Conservation (phyloP, 1,140 invertebrate genomes). For the Cyphomyrmex costatus region DNA sequence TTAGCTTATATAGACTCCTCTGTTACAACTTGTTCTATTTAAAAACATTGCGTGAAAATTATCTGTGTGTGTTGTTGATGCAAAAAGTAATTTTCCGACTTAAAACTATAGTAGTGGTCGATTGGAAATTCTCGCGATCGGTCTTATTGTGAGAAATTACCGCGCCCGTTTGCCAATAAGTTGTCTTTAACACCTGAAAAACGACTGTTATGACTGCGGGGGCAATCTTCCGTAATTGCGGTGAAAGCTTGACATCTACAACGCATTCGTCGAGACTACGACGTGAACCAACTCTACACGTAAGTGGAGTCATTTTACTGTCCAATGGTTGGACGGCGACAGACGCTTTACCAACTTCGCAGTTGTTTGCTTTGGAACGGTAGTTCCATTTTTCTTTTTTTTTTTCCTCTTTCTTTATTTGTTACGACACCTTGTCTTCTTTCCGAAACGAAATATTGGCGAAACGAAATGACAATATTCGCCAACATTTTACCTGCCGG, state of each 20-base stretch:
- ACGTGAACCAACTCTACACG: conserved; percentile 70
- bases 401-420: not conserved
- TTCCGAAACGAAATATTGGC: conserved; percentile 23
- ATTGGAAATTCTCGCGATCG: conserved; percentile 48
- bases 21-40: not conserved
- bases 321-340: conserved; percentile 79
- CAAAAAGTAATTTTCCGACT: conserved; percentile 43
- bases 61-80: not conserved
- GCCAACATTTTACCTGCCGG: conserved; percentile 8
- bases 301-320: conserved; percentile 85
- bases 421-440: conserved; percentile 23
- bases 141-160: conserved; percentile 66
- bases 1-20: not conserved
- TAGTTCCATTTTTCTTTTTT: conserved; percentile 66
- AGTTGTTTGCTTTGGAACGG: conserved; percentile 74
- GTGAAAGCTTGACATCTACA: conserved; percentile 81
- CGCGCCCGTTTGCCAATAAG: conserved; percentile 62
- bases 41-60: conserved; percentile 39
- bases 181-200: conserved; percentile 78
- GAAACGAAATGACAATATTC: conserved; percentile 47
- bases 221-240: conserved; percentile 85
- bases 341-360: conserved; percentile 78
- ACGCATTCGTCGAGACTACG: conserved; percentile 55
- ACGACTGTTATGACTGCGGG: conserved; percentile 82
- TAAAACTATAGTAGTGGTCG: conserved; percentile 23